Evolutionary conservation across 1,140 invertebrate species (phyloP), one percentile per base, ranked within the genome.

Genomic region (Chrysomallon squamiferum): DNA sequence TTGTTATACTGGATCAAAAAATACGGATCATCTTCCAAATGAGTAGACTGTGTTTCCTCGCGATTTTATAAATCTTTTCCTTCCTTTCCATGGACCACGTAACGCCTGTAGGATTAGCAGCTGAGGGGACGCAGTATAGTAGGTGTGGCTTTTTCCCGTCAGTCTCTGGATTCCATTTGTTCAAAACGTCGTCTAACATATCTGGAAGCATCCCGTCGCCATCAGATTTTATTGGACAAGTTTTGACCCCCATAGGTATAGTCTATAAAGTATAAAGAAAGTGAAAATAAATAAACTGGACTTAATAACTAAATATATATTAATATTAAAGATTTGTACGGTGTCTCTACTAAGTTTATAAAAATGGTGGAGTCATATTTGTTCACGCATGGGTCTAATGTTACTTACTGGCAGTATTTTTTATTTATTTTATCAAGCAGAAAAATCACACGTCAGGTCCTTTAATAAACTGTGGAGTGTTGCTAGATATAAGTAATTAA

Each of bases 81-180:
- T 54, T 54, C 50, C 50, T 54, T 54, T 20, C 22, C 29, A 27
- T 30, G 1, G 90, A 81, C 52, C 92, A 84, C 7, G 89, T 88
- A 2, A 87, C 86, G 15, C 92, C 92, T 0, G 88, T 90, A 6
- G 92, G 92, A 83, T 93, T 93, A n/a, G 84, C 78, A 22, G 86
- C 89, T 43, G 85, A 89, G 7, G 89, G 89, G 79, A 89, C 89
- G 5, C 88, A 71, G 72, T 89, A 90, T 2, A 90, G 66, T 6
- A 89, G 45, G 87, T 83, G 83, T 9, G 84, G 84, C 9, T 22
- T 18, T 22, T 9, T 20, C 25, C 50, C 50, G 47, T 72, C 61
- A 52, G 67, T 66, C 11, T 68, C 49, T 25, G 25, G 33, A 7
- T 57, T 45, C 65, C 65, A 62, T 2, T 41, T n/a, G 3, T 33